Conservation (phyloP, 2,888 invertebrate genomes). For the Idaea dimidiata region DNA sequence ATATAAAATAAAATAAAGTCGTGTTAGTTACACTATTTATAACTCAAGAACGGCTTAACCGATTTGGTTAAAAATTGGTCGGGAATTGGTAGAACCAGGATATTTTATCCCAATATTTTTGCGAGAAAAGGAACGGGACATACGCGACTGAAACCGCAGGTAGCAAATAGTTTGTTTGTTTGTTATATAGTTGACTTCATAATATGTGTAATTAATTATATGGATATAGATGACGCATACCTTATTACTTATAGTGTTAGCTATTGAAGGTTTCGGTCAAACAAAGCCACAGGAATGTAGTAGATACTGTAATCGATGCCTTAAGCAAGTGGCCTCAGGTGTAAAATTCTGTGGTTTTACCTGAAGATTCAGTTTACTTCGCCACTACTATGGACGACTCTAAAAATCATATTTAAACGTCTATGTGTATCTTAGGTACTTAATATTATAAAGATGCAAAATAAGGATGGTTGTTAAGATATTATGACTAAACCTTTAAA, state of each 20-base stretch:
- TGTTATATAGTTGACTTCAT: too few relatives aligned
- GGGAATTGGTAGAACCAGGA: too few relatives aligned
- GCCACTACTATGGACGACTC: conserved; percentile 7
- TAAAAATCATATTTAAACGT: neutral
- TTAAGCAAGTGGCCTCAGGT: conserved; percentile 31
- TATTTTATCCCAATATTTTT: too few relatives aligned
- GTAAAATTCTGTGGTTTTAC: conserved; percentile 27
- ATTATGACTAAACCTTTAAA: too few relatives aligned
- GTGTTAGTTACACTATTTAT: too few relatives aligned
- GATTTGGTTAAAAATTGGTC: too few relatives aligned
- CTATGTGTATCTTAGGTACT: neutral
- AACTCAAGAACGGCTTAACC: too few relatives aligned
- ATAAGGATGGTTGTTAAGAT: too few relatives aligned
- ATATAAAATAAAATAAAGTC: too few relatives aligned
- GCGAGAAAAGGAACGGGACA: too few relatives aligned
- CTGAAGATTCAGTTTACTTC: conserved; percentile 19
- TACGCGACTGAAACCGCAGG: neutral
- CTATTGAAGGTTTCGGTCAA: conserved; percentile 4
- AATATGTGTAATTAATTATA: neutral
- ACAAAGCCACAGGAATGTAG: conserved; percentile 26
- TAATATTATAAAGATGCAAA: too few relatives aligned
- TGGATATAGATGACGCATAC: neutral
- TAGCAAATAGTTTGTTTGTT: too few relatives aligned
- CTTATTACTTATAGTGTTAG: neutral
- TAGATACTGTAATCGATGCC: conserved; percentile 21